A percentile compares a stretch with the other conserved stretches of the same genome.
phyloP scores from a whole-genome alignment of 2,113 vertebrate species.

The Lethenteron camtschaticum region DNA sequence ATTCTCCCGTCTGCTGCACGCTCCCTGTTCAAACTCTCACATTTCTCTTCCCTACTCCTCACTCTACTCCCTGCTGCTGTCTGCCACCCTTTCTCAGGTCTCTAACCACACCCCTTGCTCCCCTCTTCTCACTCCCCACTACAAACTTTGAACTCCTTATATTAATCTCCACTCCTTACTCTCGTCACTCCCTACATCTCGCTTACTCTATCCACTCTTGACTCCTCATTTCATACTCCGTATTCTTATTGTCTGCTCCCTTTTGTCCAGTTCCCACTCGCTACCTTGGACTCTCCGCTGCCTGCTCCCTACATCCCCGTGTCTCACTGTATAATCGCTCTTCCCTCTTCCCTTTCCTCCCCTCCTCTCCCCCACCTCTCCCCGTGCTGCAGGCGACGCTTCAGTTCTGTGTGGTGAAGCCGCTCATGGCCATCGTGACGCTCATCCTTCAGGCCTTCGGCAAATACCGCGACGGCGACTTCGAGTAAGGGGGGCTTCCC shows the following conservation, averaged over 20 bases:
- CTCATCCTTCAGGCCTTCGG: conserved; percentile 71
- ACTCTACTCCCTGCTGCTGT: no score
- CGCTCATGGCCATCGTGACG: conserved; percentile 67
- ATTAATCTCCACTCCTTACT: no score
- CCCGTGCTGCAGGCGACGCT: conserved; percentile 39
- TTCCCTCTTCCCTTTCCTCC: conserved; percentile 6
- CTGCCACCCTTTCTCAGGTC: no score
- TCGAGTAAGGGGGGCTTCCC: conserved; percentile 39
- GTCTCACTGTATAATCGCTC: neutral
- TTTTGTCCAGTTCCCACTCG: neutral
- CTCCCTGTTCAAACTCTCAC: no score
- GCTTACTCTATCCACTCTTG: neutral
- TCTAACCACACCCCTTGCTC: neutral
- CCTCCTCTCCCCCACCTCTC: neutral
- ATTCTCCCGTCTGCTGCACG: no score
- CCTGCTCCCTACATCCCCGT: neutral
- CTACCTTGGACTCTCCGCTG: neutral
- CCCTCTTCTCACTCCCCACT: neutral
- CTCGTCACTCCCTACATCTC: no score
- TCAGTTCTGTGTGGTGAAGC: conserved; percentile 88
- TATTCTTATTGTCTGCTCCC: neutral
- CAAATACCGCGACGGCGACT: conserved; percentile 86
- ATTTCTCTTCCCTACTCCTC: no score
- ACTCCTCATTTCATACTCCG: neutral
- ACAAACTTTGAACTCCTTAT: neutral